These are phyloP conservation scores for Teleogryllus oceanicus DNA, from an alignment of 2,888 invertebrate genomes.

Conservation along the genomic window DNA sequence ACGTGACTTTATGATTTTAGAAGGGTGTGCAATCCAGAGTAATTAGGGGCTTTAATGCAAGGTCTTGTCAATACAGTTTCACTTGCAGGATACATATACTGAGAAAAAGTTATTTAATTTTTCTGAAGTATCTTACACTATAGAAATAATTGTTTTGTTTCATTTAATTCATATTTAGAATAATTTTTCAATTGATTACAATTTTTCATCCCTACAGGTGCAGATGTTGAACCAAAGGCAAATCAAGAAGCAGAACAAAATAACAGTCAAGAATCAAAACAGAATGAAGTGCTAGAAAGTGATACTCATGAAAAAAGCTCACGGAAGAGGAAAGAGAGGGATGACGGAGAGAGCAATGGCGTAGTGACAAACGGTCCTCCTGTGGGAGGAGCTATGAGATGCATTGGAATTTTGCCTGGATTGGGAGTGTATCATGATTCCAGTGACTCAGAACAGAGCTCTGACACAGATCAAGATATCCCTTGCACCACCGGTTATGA, in stretches of 20 bases:
- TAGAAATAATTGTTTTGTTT: too few species aligned
- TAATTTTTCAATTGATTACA: too few species aligned
- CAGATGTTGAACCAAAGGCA: neutral
- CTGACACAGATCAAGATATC: constrained; percentile 64
- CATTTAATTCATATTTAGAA: too few species aligned
- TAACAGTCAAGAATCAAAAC: neutral
- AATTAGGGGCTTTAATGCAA: too few species aligned
- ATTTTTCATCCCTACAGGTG: too few species aligned
- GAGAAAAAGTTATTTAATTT: too few species aligned
- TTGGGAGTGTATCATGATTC: constrained; percentile 73
- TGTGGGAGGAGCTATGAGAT: constrained; percentile 50
- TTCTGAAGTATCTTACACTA: too few species aligned
- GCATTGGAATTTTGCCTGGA: constrained; percentile 79
- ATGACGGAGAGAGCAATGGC: constrained; percentile 22
- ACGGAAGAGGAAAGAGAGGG: constrained; percentile 19
- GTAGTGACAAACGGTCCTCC: constrained; percentile 11
- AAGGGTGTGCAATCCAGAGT: too few species aligned
- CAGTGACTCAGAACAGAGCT: constrained; percentile 63
- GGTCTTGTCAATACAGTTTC: too few species aligned
- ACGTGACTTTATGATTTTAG: too few species aligned
- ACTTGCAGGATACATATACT: too few species aligned
- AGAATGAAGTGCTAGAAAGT: neutral
- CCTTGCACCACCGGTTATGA: constrained; percentile 38
- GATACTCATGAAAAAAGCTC: too few species aligned
- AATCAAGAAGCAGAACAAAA: constrained; percentile 20